Conservation (phyloP, 92 coral and sea anemone genomes). For the Muricea muricata region DNA sequence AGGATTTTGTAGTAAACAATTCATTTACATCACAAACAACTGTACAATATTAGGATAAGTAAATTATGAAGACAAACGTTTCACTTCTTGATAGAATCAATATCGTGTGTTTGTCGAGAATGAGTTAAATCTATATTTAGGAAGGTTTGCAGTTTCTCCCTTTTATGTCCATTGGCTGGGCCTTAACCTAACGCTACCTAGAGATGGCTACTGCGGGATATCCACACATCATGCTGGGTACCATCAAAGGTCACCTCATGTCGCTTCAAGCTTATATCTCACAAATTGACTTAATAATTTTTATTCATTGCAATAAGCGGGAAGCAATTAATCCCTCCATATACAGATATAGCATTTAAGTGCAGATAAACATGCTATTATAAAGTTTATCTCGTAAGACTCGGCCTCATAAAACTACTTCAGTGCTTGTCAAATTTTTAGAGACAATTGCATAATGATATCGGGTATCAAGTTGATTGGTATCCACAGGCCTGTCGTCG, state of each 20-base stretch:
- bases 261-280: conserved; percentile 21
- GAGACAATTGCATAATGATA: background rate
- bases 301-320: conserved; percentile 17
- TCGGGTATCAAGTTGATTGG: background rate
- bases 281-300: conserved; percentile 19
- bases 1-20: conserved; percentile 27
- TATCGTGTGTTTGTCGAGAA: background rate
- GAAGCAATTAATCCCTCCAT: conserved; percentile 25
- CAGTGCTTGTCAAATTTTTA: background rate
- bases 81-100: background rate
- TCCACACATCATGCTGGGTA: conserved; percentile 28
- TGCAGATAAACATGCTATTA: background rate
- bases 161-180: conserved; percentile 22
- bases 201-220: conserved; percentile 16
- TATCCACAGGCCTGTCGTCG: background rate
- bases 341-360: conserved; percentile 7
- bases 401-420: background rate
- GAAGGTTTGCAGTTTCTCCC: conserved; percentile 12
- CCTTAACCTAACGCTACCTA: background rate
- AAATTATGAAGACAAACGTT: background rate
- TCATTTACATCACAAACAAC: conserved; percentile 1
- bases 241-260: conserved; percentile 33
- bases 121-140: background rate
- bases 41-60: too few species aligned
- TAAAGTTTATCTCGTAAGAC: background rate